Base-by-base conservation (phyloP, 2,888 invertebrate genomes). In the Ochropacha duplaris region DNA sequence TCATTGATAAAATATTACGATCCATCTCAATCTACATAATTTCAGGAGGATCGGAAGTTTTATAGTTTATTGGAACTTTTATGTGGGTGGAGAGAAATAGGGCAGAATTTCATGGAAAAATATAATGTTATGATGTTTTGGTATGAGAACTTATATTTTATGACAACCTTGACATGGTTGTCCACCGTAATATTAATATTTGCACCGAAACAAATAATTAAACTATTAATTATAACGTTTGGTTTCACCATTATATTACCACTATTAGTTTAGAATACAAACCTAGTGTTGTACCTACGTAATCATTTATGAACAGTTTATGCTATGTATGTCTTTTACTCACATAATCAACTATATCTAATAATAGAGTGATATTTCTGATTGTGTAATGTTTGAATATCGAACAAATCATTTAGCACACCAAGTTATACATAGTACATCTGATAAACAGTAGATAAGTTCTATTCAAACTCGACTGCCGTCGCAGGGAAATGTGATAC, bases 11-110 rank as follows among this genome's bases (percentile, higher is more conserved):
- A 57, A 60, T 57, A 56, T 62, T 57, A 67, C 58, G 64, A 60
- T 62, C 57, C 60, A 67, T 60, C 57, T 60, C 64, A 62, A 68
- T 68, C 59, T 70, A 57, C 58, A 60, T 67, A 64, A 60, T 60
- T 59, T 57, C 54, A 36, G 51, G 28, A 50, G 57, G 58, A 61
- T 61, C 57, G 34, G n/a, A 24, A 57, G 16, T 64, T 69, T 68
- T 65, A 69, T 65, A 67, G 67, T 71, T 69, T 73, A 73, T 68
- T 67, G 67, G 61, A 61, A 57, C 65, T 66, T 65, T 68, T 64
- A 60, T 50, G 58, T 22, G 19, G 26, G 34, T 52, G 26, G 22
- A n/a, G n/a, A n/a, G n/a, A 26, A 16, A 68, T 59, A 55, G 31
- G 31, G 22, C 12, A 28, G 1, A 44, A 28, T 51, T 51, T 26